A percentile compares a stretch with the other conserved stretches of the same genome.
Conservation (phyloP, 2,113 vertebrate genomes). For the Piprites chloris region DNA sequence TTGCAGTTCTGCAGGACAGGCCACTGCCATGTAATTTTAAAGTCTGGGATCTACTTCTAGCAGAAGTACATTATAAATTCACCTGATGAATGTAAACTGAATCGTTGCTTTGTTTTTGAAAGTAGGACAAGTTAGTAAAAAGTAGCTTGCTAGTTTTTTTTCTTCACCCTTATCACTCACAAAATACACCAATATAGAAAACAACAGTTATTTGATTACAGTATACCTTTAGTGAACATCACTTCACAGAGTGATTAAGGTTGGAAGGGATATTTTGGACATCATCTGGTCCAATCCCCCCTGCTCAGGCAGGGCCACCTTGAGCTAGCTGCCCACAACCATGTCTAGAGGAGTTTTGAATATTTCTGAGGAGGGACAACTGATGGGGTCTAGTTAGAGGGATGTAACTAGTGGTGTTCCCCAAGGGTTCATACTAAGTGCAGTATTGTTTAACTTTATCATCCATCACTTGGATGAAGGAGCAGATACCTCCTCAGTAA, state of each 20-base stretch:
- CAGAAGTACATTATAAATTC: not conserved
- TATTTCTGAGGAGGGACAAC: not conserved
- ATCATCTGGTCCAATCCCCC: not conserved
- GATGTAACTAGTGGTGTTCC: not conserved
- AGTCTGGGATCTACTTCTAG: not conserved
- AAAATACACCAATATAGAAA: not conserved
- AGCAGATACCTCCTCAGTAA: not conserved
- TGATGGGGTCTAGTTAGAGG: not conserved
- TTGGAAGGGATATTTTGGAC: not conserved
- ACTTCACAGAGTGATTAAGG: not conserved
- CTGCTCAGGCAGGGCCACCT: not conserved
- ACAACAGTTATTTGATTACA: not conserved
- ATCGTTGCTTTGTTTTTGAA: not conserved
- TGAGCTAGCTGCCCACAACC: not conserved
- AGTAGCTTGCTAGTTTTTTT: not conserved
- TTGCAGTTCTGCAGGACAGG: not conserved
- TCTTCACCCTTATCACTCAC: not conserved
- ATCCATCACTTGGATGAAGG: not conserved
- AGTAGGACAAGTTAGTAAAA: not conserved
- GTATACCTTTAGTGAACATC: not conserved
- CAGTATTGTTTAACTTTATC: not conserved
- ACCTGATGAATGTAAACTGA: not conserved
- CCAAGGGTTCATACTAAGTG: not conserved
- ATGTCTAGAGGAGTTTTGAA: not conserved
- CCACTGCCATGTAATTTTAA: not conserved